Conservation (phyloP, 1,140 invertebrate genomes). For the Hyles euphorbiae region DNA sequence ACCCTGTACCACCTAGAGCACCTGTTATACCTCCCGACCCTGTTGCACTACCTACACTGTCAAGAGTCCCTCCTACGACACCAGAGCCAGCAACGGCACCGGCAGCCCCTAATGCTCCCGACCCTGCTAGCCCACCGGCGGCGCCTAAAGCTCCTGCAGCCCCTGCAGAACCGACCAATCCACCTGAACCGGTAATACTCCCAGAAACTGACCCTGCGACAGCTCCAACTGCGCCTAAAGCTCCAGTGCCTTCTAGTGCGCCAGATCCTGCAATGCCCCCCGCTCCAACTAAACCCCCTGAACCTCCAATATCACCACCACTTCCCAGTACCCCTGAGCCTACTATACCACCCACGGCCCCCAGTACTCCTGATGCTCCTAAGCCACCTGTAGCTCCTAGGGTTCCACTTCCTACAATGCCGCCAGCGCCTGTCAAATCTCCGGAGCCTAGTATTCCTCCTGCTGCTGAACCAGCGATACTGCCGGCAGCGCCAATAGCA, state of each 20-base stretch:
- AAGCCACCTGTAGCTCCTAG: neutral
- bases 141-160: conserved; percentile 8
- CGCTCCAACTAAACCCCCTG: neutral
- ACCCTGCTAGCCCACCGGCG: conserved; percentile 7
- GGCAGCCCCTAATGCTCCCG: conserved; percentile 12
- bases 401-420: neutral
- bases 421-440: neutral
- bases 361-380: conserved; percentile 10
- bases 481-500: conserved; percentile 6
- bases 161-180: neutral
- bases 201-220: neutral
- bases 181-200: too few species aligned
- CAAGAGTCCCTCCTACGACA: neutral
- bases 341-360: conserved; percentile 11
- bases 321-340: neutral
- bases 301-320: neutral
- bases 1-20: neutral
- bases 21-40: neutral
- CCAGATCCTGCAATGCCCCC: conserved; percentile 11
- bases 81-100: conserved; percentile 9
- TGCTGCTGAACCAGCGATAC: conserved; percentile 1
- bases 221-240: conserved; percentile 15
- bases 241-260: neutral
- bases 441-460: neutral
- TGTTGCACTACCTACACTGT: neutral